A percentile compares a stretch with the other conserved stretches of the same genome.
Evolutionary conservation across 35 echinoderm and acorn worm genomes (phyloP).

Genomic region (Ophiothrix spiculata): DNA sequence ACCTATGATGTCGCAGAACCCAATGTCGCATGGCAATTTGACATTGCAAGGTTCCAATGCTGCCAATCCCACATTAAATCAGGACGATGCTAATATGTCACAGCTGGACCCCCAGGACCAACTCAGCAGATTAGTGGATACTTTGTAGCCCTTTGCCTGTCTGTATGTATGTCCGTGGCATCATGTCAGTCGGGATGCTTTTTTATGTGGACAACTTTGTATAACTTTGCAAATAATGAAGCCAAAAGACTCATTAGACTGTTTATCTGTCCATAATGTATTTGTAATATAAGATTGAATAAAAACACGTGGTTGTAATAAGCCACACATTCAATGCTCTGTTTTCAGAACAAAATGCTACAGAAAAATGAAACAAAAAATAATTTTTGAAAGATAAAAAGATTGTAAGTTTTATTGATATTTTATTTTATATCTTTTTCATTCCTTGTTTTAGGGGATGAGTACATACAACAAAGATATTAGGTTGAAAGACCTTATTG

Average conservation of each 20-base stretch:
- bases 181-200: conserved; percentile 3
- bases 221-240: conserved; percentile 42
- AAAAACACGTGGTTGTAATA: conserved; percentile 11
- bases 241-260: conserved; percentile 2
- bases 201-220: conserved; percentile 49
- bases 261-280: conserved; percentile 34
- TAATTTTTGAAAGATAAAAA: conserved; percentile 53
- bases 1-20: conserved; percentile 91
- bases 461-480: conserved; percentile 42
- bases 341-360: conserved; percentile 69
- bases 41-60: conserved; percentile 71
- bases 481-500: conserved; percentile 44
- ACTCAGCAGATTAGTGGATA: conserved; percentile 85
- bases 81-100: conserved; percentile 77
- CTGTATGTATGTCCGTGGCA: conserved; percentile 25
- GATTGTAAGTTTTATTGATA: conserved; percentile 69
- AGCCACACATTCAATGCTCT: conserved; percentile 2
- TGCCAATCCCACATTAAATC: conserved; percentile 67
- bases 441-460: conserved; percentile 73
- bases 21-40: conserved; percentile 79
- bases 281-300: conserved; percentile 16
- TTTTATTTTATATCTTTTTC: conserved; percentile 77
- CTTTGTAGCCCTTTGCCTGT: conserved; percentile 42
- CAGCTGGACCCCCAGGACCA: conserved; percentile 93
- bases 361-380: conserved; percentile 21